Evolutionary conservation across 2,113 vertebrate genomes (phyloP).

Genomic region (Polyodon spathula): DNA sequence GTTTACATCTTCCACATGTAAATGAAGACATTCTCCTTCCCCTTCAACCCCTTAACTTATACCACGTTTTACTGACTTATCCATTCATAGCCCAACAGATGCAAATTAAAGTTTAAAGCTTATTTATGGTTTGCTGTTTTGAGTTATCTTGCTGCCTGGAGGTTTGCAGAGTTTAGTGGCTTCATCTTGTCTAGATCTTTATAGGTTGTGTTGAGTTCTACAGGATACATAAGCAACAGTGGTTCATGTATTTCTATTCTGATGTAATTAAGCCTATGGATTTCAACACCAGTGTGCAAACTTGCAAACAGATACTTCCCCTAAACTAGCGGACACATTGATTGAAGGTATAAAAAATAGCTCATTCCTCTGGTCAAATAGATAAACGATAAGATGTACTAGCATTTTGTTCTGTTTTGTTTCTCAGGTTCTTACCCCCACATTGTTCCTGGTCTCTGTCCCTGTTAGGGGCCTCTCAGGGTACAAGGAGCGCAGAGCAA

Average conservation of each 20-base stretch:
- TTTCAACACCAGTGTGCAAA: neutral
- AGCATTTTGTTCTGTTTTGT: neutral
- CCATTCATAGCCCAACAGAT: neutral
- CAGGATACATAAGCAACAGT: neutral
- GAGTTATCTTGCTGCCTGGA: neutral
- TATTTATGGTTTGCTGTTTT: neutral
- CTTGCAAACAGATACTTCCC: neutral
- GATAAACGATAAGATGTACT: neutral
- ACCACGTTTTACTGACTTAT: neutral
- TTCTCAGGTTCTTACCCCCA: slow-evolving; percentile 63
- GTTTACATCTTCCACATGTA: neutral
- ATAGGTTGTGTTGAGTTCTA: too few species aligned
- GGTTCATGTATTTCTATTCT: neutral
- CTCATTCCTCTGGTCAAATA: too few species aligned
- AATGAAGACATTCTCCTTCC: neutral
- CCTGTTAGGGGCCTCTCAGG: slow-evolving; percentile 60
- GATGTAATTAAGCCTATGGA: neutral
- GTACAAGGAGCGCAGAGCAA: slow-evolving; percentile 48
- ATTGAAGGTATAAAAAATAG: too few species aligned
- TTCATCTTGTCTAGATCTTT: too few species aligned
- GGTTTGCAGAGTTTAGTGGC: too few species aligned
- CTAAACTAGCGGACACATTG: too few species aligned
- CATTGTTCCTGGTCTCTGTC: slow-evolving; percentile 61
- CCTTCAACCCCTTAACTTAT: neutral
- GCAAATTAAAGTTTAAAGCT: neutral